Evolutionary conservation across 2,888 invertebrate species (phyloP), one percentile per base, ranked within the genome.

Genomic region (Stenoptilia bipunctidactyla): DNA sequence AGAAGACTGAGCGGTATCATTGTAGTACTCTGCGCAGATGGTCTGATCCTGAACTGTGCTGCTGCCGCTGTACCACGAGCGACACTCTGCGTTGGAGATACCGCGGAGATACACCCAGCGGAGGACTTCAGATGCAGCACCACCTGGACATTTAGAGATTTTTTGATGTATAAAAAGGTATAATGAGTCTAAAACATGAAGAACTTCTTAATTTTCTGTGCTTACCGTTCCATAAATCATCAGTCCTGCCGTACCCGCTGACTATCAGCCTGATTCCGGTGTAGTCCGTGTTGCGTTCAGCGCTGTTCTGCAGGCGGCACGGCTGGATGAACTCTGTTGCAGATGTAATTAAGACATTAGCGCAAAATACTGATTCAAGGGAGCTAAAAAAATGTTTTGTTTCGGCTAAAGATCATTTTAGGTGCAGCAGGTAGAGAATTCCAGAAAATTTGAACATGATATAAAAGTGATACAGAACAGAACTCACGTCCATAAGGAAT

Each of bases 101-200:
- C 74, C 79, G 12, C 55, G 55, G 34, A 86, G 84, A 49, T 58
- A 59, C 34, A 83, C 75, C 62, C 77, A 86, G 40, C 73, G 72
- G 2, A 86, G 71, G 13, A 77, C 58, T 40, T 75, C 73, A 0
- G 82, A 76, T 0, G 61, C 40, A 0, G 56, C 20, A 1, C 80
- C 80, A 44, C 73, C 82, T 82, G 48, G 3, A 10, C n/a, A n/a
- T n/a, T n/a, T n/a, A n/a, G n/a, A n/a, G n/a, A n/a, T n/a, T n/a
- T n/a, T n/a, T n/a, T n/a, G n/a, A n/a, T n/a, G n/a, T n/a, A n/a
- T n/a, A n/a, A n/a, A n/a, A n/a, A n/a, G n/a, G n/a, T n/a, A n/a
- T n/a, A n/a, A n/a, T n/a, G n/a, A n/a, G n/a, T n/a, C n/a, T n/a
- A n/a, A n/a, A n/a, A n/a, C n/a, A n/a, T n/a, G n/a, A n/a, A n/a